These are phyloP conservation scores for Pogonus chalceus DNA, from an alignment of 1,140 invertebrate genomes.

Conservation along the genomic window DNA sequence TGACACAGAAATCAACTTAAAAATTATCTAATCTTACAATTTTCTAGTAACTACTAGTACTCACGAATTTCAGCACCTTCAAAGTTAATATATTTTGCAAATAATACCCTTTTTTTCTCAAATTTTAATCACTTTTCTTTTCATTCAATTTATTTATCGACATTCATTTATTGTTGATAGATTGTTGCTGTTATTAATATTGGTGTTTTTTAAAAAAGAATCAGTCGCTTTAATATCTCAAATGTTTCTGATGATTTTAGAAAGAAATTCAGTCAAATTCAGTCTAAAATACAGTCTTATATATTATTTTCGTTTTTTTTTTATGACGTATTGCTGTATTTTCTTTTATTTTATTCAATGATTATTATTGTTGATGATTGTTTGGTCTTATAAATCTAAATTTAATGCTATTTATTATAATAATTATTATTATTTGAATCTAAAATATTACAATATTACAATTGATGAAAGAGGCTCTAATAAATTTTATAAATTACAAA, in stretches of 20 bases:
- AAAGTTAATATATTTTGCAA: slow-evolving; percentile 18
- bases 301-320: slow-evolving; percentile 12
- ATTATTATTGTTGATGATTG: not conserved
- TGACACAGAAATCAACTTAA: too few species aligned
- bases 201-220: slow-evolving; percentile 23
- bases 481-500: not conserved
- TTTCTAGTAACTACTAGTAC: too few species aligned
- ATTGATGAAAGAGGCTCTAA: not conserved
- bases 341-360: slow-evolving; percentile 11
- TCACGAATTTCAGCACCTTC: too few species aligned
- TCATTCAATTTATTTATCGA: slow-evolving; percentile 17
- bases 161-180: slow-evolving; percentile 18
- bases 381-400: slow-evolving; percentile 6
- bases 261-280: slow-evolving; percentile 27
- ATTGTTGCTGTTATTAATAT: slow-evolving; percentile 18
- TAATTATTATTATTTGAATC: slow-evolving; percentile 6
- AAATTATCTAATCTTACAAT: too few species aligned
- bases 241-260: not conserved
- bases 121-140: slow-evolving; percentile 14
- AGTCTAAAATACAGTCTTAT: slow-evolving; percentile 26
- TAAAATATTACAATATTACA: slow-evolving; percentile 8
- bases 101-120: slow-evolving; percentile 19
- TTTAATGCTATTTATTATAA: slow-evolving; percentile 11
- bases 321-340: slow-evolving; percentile 18
- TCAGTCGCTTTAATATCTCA: slow-evolving; percentile 21